A percentile compares a stretch with the other conserved stretches of the same genome.
These are phyloP conservation scores for Astatotilapia flaviijosephi DNA, from an alignment of 2,113 vertebrate species.

Conservation along the genomic window DNA sequence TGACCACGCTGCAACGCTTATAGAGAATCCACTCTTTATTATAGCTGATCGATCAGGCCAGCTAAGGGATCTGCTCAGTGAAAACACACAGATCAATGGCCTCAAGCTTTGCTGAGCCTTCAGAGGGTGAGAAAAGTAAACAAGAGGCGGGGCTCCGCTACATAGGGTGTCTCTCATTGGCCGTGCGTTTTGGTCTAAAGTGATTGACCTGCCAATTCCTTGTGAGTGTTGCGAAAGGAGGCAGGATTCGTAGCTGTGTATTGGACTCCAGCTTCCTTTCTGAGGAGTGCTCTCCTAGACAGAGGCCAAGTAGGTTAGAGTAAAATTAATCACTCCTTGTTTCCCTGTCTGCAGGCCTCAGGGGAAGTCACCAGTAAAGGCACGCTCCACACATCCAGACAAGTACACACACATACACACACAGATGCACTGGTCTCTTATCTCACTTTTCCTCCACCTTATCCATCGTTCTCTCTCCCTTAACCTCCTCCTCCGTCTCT, in stretches of 20 bases:
- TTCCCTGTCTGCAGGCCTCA: slow-evolving; percentile 48
- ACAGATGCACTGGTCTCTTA: slow-evolving; percentile 1
- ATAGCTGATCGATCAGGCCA: slow-evolving; percentile 31
- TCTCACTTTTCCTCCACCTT: slow-evolving; percentile 31
- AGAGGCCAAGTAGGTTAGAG: slow-evolving; percentile 54
- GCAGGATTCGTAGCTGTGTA: slow-evolving; percentile 9
- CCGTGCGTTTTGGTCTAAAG: slow-evolving; percentile 22
- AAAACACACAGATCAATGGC: slow-evolving; percentile 66
- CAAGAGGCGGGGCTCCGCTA: background rate
- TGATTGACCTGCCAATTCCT: slow-evolving; percentile 50
- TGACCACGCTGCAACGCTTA: slow-evolving; percentile 7
- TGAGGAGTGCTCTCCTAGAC: slow-evolving; percentile 30
- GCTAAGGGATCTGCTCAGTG: slow-evolving; percentile 45
- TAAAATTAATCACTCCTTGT: slow-evolving; percentile 71
- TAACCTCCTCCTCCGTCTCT: slow-evolving; percentile 16
- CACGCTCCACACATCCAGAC: slow-evolving; percentile 40
- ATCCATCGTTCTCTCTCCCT: slow-evolving; percentile 35
- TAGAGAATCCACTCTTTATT: slow-evolving; percentile 52
- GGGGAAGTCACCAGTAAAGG: slow-evolving; percentile 37
- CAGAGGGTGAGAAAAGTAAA: slow-evolving; percentile 13
- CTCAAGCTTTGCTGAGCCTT: slow-evolving; percentile 30
- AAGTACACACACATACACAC: background rate
- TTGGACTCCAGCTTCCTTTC: slow-evolving; percentile 17
- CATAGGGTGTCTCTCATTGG: slow-evolving; percentile 28
- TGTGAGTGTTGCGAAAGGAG: slow-evolving; percentile 11